Evolutionary conservation across 2,797 vertebrate genomes (phyloP).

Genomic region (Amniataba percoides): DNA sequence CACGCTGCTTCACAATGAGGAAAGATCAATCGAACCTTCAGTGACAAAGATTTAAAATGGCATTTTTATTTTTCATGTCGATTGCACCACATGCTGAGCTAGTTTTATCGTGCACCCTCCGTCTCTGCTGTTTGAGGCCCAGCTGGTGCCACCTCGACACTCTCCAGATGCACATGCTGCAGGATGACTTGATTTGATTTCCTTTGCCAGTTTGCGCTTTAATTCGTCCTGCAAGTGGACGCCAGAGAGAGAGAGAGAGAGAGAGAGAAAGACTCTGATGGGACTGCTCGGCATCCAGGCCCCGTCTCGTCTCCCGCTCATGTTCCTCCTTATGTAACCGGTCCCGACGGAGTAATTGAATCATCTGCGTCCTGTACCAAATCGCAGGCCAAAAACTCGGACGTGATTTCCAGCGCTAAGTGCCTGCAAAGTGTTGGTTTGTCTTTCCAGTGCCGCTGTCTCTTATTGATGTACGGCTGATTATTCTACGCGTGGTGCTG

Average conservation of each 20-base stretch:
- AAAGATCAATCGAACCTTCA: not conserved
- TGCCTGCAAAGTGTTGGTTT: slow-evolving; percentile 31
- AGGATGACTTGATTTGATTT: slow-evolving; percentile 45
- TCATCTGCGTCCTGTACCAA: slow-evolving; percentile 39
- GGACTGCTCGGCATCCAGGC: slow-evolving; percentile 10
- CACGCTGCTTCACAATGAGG: not conserved
- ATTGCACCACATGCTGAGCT: not conserved
- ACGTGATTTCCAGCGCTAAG: slow-evolving; percentile 31
- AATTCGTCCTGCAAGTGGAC: slow-evolving; percentile 8
- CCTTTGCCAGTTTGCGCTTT: slow-evolving; percentile 24
- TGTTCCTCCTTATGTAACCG: slow-evolving; percentile 63
- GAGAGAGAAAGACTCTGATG: not conserved
- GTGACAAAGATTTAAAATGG: not conserved
- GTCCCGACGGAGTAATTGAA: slow-evolving; percentile 54
- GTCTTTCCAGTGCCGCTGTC: not conserved
- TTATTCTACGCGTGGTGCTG: slow-evolving; percentile 8
- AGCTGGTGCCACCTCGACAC: slow-evolving; percentile 6
- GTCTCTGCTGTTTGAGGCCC: not conserved
- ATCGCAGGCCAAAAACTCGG: slow-evolving; percentile 17
- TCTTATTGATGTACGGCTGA: slow-evolving; percentile 17
- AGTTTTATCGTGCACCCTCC: accelerated
- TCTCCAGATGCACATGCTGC: slow-evolving; percentile 16
- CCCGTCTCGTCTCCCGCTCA: slow-evolving; percentile 10
- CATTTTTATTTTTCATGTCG: slow-evolving; percentile 17
- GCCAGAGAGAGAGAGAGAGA: slow-evolving; percentile 2